Evolutionary conservation across 2,113 vertebrate genomes (phyloP), one percentile per base, ranked within the genome.

Genomic region (Stigmatopora argus): DNA sequence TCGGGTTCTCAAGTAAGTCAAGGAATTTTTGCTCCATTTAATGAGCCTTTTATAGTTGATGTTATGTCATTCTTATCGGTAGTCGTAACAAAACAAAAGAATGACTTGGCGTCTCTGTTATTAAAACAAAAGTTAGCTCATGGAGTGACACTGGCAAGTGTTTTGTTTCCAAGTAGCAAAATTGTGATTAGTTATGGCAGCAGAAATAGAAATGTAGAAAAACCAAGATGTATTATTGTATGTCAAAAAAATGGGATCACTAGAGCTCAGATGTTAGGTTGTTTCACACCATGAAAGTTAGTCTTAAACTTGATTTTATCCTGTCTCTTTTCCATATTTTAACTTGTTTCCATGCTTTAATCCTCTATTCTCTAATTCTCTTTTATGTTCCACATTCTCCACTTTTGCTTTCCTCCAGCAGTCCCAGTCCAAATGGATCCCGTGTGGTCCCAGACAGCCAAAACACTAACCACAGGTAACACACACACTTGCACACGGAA

Each of bases 1-100:
- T 90, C 90, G 94, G 80, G 94, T 98, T 62, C 90, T 98, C 46
- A 98, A 97, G 96, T 98, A 86, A 94, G 95, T 90, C 0, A 52
- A 31, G 44, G 14, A 62, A 1, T 58, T 35, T 21, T 48, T 11
- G 44, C n/a, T 7, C 38, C 3, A 38, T 7, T 59, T 1, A 53
- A n/a, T 19, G 4, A n/a, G 7, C 34, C 34, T 38, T 59, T 35
- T 12, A 12, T 5, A 0, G 11, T 9, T 52, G 49, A n/a, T 12
- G 49, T 53, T 23, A 21, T 53, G 2, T 13, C 21, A 3, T 11
- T 2, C 51, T 53, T 4, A 11, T 53, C 21, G 4, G 4, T 53
- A 11, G 13, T 53, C 19, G 12, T 53, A 26, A 53, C 5, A 12
- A 13, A 53, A 53, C 1, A 14, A 23, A 23, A 26, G 21, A 53